phyloP scores from a whole-genome alignment of 2,797 vertebrate genomes.

The Pogonophryne albipinna region DNA sequence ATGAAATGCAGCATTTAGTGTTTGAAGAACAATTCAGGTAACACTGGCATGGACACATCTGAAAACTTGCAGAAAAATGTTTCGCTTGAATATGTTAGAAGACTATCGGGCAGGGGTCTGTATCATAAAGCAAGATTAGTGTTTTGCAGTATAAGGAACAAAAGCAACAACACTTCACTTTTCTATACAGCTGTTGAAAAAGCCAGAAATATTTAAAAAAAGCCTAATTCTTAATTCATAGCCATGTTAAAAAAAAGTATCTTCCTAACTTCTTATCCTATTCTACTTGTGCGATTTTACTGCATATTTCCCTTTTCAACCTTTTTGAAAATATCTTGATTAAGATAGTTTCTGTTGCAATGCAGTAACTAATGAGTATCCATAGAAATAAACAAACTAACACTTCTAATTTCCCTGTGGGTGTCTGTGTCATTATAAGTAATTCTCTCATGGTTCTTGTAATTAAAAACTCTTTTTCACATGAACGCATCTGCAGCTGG shows the following conservation, averaged over 20 bases:
- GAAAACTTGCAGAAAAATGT: constrained; percentile 41
- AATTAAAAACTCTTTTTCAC: background rate
- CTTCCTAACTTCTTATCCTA: background rate
- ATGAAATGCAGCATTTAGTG: constrained; percentile 68
- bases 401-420: background rate
- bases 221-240: background rate
- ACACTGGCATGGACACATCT: constrained; percentile 55
- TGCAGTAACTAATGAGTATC: too few species aligned
- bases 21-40: constrained; percentile 22
- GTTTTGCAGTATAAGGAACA: background rate
- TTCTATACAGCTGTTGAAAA: background rate
- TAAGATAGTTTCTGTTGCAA: too few species aligned
- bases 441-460: background rate
- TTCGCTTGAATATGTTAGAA: constrained; percentile 19
- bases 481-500: background rate
- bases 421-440: background rate
- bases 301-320: background rate
- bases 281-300: background rate
- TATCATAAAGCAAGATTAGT: background rate
- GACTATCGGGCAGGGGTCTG: constrained; percentile 9
- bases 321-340: too few species aligned
- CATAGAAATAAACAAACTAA: background rate
- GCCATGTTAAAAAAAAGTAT: background rate
- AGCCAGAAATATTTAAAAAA: background rate
- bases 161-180: background rate